Conservation (phyloP, 2,888 invertebrate genomes). For the Chrysolina americana region DNA sequence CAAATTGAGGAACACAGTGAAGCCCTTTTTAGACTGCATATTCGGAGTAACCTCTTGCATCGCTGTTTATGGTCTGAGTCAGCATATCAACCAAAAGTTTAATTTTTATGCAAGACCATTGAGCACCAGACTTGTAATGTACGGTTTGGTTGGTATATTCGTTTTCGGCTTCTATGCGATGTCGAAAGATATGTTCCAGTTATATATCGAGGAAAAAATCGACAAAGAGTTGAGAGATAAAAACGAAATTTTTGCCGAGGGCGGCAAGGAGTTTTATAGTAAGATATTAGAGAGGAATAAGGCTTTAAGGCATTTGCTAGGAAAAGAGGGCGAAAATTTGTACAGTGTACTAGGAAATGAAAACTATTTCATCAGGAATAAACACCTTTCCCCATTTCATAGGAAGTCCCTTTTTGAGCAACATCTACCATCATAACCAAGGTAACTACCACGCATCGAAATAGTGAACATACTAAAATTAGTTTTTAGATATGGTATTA, state of each 20-base stretch:
- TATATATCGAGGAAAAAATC: slow-evolving; percentile 75
- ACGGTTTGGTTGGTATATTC: slow-evolving; percentile 74
- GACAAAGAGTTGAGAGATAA: slow-evolving; percentile 77
- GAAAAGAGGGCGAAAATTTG: slow-evolving; percentile 73
- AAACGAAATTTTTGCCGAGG: slow-evolving; percentile 77
- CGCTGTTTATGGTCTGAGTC: slow-evolving; percentile 72
- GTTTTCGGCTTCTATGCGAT: slow-evolving; percentile 76
- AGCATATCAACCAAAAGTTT: slow-evolving; percentile 71
- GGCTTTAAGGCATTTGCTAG: slow-evolving; percentile 79
- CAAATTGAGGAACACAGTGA: slow-evolving; percentile 74
- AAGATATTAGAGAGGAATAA: slow-evolving; percentile 82
- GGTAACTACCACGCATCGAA: not conserved
- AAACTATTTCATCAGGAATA: slow-evolving; percentile 77
- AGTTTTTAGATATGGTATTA: no score
- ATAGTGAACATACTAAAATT: no score
- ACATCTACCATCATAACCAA: not conserved
- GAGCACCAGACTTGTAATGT: slow-evolving; percentile 70
- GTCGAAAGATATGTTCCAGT: slow-evolving; percentile 77
- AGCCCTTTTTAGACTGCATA: slow-evolving; percentile 73
- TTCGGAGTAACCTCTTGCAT: slow-evolving; percentile 72
- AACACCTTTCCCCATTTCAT: slow-evolving; percentile 76
- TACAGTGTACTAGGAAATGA: slow-evolving; percentile 82
- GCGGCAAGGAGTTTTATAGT: slow-evolving; percentile 84
- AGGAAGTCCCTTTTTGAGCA: slow-evolving; percentile 78
- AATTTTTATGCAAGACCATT: slow-evolving; percentile 74